These are phyloP conservation scores for Notothenia rossii DNA, from an alignment of 2,113 vertebrate genomes.

Conservation along the genomic window DNA sequence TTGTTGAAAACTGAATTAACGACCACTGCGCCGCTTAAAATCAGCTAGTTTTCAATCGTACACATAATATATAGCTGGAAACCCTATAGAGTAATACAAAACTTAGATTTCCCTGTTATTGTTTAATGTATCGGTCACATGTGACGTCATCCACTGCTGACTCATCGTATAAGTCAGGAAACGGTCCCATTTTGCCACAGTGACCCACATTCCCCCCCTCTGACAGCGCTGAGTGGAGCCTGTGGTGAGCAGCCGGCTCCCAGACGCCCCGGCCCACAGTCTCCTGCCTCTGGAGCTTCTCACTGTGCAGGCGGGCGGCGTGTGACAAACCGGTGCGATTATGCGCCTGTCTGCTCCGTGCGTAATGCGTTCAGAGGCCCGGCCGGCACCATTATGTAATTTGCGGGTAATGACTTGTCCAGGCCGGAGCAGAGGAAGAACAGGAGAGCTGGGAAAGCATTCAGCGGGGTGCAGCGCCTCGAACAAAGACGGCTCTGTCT, in stretches of 20 bases:
- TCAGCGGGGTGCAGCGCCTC: neutral
- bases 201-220: conserved; percentile 57
- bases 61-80: too few species aligned
- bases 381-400: conserved; percentile 63
- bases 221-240: conserved; percentile 41
- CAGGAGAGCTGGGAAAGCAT: conserved; percentile 47
- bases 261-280: conserved; percentile 22
- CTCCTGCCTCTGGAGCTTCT: conserved; percentile 34
- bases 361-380: conserved; percentile 54
- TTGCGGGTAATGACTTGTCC: conserved; percentile 69
- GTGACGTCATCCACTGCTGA: neutral
- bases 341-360: conserved; percentile 45
- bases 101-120: too few species aligned
- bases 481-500: conserved; percentile 42
- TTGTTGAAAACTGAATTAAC: neutral
- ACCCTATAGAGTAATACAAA: too few species aligned
- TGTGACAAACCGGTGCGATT: conserved; percentile 62
- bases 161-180: neutral
- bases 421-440: conserved; percentile 25
- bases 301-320: conserved; percentile 13
- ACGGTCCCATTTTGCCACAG: neutral
- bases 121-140: too few species aligned
- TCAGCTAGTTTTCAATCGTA: neutral
- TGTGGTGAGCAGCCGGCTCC: conserved; percentile 25
- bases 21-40: neutral